Evolutionary conservation across 1,140 invertebrate species (phyloP), one percentile per base, ranked within the genome.

Genomic region (Zelostemma sp.): DNA sequence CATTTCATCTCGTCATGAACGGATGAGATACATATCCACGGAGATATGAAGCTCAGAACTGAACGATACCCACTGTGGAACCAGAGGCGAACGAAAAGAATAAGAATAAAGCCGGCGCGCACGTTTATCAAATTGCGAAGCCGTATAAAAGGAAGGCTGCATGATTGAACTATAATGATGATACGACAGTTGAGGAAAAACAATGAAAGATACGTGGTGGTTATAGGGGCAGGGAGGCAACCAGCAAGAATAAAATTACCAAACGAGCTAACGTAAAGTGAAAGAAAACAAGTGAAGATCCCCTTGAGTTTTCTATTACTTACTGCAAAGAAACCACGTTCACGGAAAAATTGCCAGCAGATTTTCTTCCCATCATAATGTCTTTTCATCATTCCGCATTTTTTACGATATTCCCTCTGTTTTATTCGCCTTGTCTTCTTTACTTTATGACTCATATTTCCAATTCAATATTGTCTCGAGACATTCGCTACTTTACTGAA

Each of bases 141-240:
- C 71, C 67, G 61, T 78, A 77, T 76, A 76, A 61, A 76, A 80
- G 74, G 71, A 77, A 79, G 68, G 72, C 73, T 59, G 69, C 68
- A 76, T 79, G 78, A 81, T 80, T 81, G 80, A 79, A 82, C 78
- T 64, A 62, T 80, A 80, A 83, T 77, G 78, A 81, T 58, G 74
- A 62, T 66, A 66, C 60, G 59, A 58, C 50, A 48, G 50, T 65
- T 43, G 57, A 69, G 56, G 67, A 25, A 62, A 70, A 71, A 71
- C 68, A 71, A 71, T 62, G 64, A 58, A 56, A 56, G 57, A 57
- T 49, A 58, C 53, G 53, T 48, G 14, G 43, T n/a, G 50, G 41
- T 33, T 18, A 64, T 33, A 62, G 21, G 49, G 21, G 45, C 43
- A 74, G 46, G 16, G 51, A 49, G 56, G 61, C 59, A 31, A 40